A percentile compares a stretch with the other conserved stretches of the same genome.
Evolutionary conservation across 2,113 vertebrate species (phyloP).

Genomic region (Spermophilus dauricus): DNA sequence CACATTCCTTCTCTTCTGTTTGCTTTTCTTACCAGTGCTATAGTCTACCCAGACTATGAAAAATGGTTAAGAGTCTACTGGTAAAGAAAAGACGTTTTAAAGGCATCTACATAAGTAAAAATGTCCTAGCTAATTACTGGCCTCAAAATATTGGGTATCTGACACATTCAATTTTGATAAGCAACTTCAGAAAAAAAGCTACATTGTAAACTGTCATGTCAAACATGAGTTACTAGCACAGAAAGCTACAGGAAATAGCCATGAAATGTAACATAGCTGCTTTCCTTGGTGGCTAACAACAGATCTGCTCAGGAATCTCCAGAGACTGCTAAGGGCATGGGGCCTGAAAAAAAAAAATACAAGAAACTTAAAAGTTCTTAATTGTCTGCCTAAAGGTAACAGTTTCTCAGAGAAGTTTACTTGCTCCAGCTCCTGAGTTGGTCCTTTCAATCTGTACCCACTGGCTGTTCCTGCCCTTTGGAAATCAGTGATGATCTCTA

Average conservation of each 20-base stretch:
- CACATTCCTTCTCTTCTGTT: neutral
- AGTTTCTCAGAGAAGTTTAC: constrained; percentile 56
- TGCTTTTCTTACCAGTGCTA: neutral
- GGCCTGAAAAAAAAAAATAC: constrained; percentile 68
- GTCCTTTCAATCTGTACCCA: constrained; percentile 4
- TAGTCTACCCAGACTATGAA: neutral
- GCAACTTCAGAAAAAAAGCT: constrained; percentile 64
- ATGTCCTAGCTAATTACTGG: constrained; percentile 73
- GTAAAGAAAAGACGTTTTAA: constrained; percentile 63
- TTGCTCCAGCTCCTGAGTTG: constrained; percentile 18
- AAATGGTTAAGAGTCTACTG: neutral
- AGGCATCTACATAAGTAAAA: constrained; percentile 68
- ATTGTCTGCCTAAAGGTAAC: constrained; percentile 60
- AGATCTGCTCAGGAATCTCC: constrained; percentile 35
- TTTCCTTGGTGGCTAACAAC: constrained; percentile 6
- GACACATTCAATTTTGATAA: constrained; percentile 78
- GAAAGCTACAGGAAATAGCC: constrained; percentile 60
- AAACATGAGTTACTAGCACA: constrained; percentile 64
- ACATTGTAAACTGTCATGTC: constrained; percentile 68
- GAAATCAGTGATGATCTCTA: constrained; percentile 54
- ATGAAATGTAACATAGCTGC: constrained; percentile 28
- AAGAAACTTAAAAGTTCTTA: constrained; percentile 62
- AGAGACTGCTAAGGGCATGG: constrained; percentile 35
- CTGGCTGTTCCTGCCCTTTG: neutral
- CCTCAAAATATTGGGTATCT: constrained; percentile 72